A percentile compares a stretch with the other conserved stretches of the same genome.
These are phyloP conservation scores for Rhimphoctona megacephalus DNA, from an alignment of 2,888 invertebrate species.

Conservation along the genomic window DNA sequence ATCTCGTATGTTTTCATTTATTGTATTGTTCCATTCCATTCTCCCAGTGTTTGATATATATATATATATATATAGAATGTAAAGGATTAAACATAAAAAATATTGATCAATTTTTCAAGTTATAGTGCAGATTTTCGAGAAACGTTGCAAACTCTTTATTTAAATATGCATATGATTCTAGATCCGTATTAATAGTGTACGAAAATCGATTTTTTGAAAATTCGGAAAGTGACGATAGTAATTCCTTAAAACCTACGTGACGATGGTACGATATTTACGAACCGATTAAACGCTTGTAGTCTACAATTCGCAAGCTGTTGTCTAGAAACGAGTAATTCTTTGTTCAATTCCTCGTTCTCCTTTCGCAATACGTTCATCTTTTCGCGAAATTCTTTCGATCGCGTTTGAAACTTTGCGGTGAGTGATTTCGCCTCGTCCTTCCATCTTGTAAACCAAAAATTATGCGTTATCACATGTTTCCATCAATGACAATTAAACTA, in stretches of 20 bases:
- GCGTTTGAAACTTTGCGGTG: constrained; percentile 87
- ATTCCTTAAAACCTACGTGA: not conserved
- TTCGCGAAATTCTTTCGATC: constrained; percentile 86
- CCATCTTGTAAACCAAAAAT: constrained; percentile 86
- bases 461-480: not conserved
- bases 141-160: too few relatives aligned
- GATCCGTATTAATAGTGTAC: not conserved
- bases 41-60: too few relatives aligned
- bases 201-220: constrained; percentile 27
- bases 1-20: too few relatives aligned
- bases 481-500: not conserved
- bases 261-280: constrained; percentile 56
- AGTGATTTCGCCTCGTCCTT: constrained; percentile 88
- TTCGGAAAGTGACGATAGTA: not conserved
- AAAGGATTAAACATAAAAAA: too few relatives aligned
- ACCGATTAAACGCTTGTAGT: constrained; percentile 75
- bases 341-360: constrained; percentile 84
- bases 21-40: too few relatives aligned
- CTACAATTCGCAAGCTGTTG: constrained; percentile 76
- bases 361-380: constrained; percentile 86
- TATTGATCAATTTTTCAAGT: too few relatives aligned
- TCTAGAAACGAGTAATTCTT: constrained; percentile 78
- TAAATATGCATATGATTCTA: too few relatives aligned
- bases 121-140: too few relatives aligned
- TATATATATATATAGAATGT: too few relatives aligned